phyloP scores from a whole-genome alignment of 2,113 vertebrate genomes.

The Mesembrinibis cayennensis region DNA sequence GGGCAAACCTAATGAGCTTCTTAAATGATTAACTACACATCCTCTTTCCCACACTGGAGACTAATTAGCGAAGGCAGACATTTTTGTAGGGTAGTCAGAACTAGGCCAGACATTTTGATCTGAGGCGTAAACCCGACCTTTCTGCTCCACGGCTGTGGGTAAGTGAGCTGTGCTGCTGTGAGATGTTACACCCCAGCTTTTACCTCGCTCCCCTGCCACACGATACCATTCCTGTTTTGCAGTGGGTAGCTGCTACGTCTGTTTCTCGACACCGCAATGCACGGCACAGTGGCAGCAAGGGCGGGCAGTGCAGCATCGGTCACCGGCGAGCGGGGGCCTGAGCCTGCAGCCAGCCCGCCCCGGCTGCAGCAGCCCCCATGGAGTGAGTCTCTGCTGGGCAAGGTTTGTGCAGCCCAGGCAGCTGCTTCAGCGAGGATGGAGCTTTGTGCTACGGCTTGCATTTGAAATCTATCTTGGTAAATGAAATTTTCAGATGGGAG shows the following conservation, averaged over 20 bases:
- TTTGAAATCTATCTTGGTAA: not conserved
- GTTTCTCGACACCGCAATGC: fast-evolving
- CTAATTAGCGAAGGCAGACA: not conserved
- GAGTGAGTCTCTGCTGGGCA: not conserved
- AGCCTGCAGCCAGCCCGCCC: not conserved
- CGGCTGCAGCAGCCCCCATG: not conserved
- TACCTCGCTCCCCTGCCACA: not conserved
- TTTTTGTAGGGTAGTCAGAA: not conserved
- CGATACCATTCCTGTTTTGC: not conserved
- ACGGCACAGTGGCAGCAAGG: fast-evolving
- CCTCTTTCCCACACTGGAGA: not conserved
- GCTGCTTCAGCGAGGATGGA: fast-evolving
- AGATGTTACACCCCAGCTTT: not conserved
- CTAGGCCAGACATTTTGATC: not conserved
- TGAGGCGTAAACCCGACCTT: fast-evolving
- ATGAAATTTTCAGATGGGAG: not conserved
- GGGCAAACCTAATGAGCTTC: not conserved
- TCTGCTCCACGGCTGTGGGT: not conserved
- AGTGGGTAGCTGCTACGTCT: not conserved
- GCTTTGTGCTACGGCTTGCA: not conserved
- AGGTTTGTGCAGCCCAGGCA: not conserved
- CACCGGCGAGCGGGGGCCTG: fast-evolving
- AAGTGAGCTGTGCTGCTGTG: not conserved
- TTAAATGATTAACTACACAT: slow-evolving; percentile 21
- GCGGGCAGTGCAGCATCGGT: fast-evolving